phyloP scores from a whole-genome alignment of 2,113 vertebrate genomes.

The Vulpes vulpes region DNA sequence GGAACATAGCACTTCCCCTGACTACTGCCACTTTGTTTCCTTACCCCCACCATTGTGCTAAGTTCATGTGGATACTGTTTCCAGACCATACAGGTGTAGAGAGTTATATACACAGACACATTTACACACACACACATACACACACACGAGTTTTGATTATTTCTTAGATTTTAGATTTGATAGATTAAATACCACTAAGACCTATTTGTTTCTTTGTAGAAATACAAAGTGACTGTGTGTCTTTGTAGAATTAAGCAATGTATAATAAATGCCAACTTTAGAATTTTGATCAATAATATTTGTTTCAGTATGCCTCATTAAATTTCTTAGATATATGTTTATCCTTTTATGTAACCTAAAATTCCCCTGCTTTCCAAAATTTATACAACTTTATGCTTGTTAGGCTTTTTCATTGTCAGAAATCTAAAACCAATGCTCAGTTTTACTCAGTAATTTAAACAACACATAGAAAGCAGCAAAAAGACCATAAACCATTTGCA shows the following conservation, averaged over 20 bases:
- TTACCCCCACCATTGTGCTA: neutral
- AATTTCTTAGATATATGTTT: neutral
- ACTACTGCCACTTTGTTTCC: neutral
- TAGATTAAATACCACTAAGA: neutral
- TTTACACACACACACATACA: neutral
- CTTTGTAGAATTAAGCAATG: neutral
- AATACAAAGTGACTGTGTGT: neutral
- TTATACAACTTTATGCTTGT: neutral
- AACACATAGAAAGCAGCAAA: neutral
- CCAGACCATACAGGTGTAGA: fast-evolving
- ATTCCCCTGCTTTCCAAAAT: neutral
- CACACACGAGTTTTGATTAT: neutral
- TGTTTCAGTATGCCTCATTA: neutral
- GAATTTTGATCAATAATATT: neutral
- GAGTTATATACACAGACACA: neutral
- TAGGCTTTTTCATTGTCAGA: neutral
- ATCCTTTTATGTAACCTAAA: neutral
- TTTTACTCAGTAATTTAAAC: conserved; percentile 6
- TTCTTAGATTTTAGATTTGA: neutral
- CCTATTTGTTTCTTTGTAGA: neutral
- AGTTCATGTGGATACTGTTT: neutral
- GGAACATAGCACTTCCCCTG: neutral
- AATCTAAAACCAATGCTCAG: neutral
- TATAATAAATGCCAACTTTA: neutral
- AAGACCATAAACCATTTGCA: neutral